Evolutionary conservation across 2,888 invertebrate species (phyloP), one percentile per base, ranked within the genome.

Genomic region (Polydrusus cervinus): DNA sequence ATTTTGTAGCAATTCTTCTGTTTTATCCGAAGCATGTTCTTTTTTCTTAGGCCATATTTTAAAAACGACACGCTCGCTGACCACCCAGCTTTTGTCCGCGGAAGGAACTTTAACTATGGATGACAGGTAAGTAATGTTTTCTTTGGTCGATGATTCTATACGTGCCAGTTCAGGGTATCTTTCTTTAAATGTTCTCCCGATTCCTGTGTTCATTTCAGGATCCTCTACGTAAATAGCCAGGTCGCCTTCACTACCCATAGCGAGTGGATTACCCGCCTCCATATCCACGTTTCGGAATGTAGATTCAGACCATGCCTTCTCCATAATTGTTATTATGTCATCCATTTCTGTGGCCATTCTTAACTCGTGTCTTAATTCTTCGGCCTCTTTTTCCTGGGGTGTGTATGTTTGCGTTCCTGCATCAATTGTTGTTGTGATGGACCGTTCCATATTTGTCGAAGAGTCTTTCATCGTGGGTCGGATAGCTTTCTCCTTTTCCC

Each of bases 111-210:
- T 45, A 14, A 45, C 45, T 3, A 45, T 7, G 14, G 45, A 45
- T 45, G 45, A 13, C 45, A 45, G n/a, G n/a, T 45, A 47, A 16
- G 16, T 16, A 47, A 47, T 47, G 47, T 47, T 47, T n/a, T 16
- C 47, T 47, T 47, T 47, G 16, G 14, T 47, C 14, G 47, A n/a
- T 16, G 16, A 5, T 47, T 47, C 14, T 47, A 47, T 47, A 16
- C 16, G 47, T 47, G 47, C 47, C 47, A 47, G 16, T 47, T 47
- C 47, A 6, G 16, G 47, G 9, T 16, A 47, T 47, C 47, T 47
- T 16, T 16, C 14, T 16, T 47, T 47, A 16, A 47, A 16, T 16
- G 16, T 47, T 47, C 47, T 47, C 16, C 47, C 47, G 2, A 47
- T 47, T 9, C 47, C 47, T n/a, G 45, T 3, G 6, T 45, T 45